These are phyloP conservation scores for Bothrops jararaca DNA, from an alignment of 2,113 vertebrate species.

Conservation along the genomic window DNA sequence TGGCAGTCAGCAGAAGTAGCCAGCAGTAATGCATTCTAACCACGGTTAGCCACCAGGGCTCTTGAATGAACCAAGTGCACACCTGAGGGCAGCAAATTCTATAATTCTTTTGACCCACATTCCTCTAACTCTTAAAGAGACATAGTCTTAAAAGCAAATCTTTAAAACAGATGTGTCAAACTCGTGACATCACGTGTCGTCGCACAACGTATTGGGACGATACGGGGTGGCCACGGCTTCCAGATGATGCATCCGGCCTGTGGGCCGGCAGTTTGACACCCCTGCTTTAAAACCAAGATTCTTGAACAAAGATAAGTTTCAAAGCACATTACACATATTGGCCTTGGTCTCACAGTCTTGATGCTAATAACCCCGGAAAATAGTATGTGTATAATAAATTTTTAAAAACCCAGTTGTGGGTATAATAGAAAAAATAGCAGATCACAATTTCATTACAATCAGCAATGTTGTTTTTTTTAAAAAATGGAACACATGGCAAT, in stretches of 20 bases:
- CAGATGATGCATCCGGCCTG: too few species aligned
- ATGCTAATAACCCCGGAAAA: neutral
- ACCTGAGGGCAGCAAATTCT: neutral
- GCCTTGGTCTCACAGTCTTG: neutral
- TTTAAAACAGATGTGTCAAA: neutral
- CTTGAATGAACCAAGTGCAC: neutral
- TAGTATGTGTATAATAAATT: too few species aligned
- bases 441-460: neutral
- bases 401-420: too few species aligned
- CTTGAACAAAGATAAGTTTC: neutral
- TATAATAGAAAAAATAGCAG: neutral
- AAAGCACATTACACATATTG: neutral
- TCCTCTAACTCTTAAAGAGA: neutral
- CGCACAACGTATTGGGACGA: too few species aligned
- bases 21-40: too few species aligned
- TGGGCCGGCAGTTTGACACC: too few species aligned
- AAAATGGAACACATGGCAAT: neutral
- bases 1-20: too few species aligned
- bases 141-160: neutral
- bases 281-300: neutral
- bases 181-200: too few species aligned
- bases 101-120: neutral
- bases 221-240: too few species aligned
- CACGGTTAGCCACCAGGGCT: too few species aligned
- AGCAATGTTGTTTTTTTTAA: neutral